Conservation (phyloP, 2,113 vertebrate species). For the Baryphthengus martii region DNA sequence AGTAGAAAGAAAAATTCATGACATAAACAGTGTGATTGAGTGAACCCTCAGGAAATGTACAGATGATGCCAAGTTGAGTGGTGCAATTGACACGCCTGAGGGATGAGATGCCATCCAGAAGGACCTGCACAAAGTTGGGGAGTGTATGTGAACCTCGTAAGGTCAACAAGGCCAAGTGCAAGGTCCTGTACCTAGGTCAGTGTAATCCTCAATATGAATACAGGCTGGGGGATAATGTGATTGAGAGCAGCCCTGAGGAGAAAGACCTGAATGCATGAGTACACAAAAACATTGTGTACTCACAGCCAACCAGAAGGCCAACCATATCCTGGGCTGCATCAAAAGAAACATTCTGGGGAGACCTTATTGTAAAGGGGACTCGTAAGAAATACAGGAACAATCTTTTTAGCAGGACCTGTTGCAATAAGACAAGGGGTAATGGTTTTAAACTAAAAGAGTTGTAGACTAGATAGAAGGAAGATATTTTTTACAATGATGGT, state of each 20-base stretch:
- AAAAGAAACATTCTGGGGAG: too few species aligned
- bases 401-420: background rate
- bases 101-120: background rate
- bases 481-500: background rate
- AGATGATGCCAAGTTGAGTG: background rate
- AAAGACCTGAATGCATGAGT: background rate
- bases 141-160: background rate
- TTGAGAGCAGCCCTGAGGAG: background rate
- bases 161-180: background rate
- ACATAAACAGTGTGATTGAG: background rate
- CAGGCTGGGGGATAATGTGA: background rate
- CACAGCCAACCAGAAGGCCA: background rate
- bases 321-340: background rate
- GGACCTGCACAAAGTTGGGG: background rate
- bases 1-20: background rate
- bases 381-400: background rate
- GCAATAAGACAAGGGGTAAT: background rate
- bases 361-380: too few species aligned
- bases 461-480: background rate
- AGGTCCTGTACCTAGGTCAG: background rate
- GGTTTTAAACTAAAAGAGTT: background rate
- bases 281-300: background rate
- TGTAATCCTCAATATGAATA: background rate
- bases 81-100: background rate
- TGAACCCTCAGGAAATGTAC: background rate